Percentiles rank a stretch among this genome's conserved stretches.
Conservation (phyloP, 2,113 vertebrate species). For the Elachura formosa region DNA sequence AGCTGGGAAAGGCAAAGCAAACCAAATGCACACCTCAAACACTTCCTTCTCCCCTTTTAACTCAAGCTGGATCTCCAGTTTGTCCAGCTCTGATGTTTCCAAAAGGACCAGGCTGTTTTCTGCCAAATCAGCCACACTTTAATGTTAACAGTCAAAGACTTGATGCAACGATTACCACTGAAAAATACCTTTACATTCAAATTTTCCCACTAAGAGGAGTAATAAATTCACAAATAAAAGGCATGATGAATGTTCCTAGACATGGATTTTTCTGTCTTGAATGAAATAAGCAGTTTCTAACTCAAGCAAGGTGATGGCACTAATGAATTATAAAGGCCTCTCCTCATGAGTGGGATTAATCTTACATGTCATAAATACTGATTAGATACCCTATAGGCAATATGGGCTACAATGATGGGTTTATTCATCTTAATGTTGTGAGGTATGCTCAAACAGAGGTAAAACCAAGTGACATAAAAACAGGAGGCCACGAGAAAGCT, state of each 20-base stretch:
- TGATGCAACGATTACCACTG: neutral
- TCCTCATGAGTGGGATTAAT: neutral
- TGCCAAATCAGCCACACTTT: neutral
- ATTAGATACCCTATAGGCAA: neutral
- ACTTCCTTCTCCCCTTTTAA: neutral
- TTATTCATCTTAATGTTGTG: neutral
- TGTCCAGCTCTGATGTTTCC: neutral
- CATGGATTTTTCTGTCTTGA: neutral
- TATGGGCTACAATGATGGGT: neutral
- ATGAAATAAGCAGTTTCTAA: neutral
- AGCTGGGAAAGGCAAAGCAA: neutral
- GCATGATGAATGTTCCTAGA: neutral
- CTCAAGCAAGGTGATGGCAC: neutral
- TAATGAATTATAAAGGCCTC: slow-evolving; percentile 11
- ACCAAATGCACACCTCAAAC: neutral
- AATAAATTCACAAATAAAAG: neutral
- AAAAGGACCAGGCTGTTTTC: neutral
- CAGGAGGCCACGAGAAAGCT: neutral
- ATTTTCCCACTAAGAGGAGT: neutral
- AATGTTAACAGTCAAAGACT: neutral
- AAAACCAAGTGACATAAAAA: neutral
- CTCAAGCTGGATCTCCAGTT: neutral
- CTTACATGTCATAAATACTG: neutral
- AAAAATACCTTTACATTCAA: neutral
- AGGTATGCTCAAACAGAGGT: neutral